Evolutionary conservation across 2,797 vertebrate species (phyloP).

Genomic region (Malurus splendens): DNA sequence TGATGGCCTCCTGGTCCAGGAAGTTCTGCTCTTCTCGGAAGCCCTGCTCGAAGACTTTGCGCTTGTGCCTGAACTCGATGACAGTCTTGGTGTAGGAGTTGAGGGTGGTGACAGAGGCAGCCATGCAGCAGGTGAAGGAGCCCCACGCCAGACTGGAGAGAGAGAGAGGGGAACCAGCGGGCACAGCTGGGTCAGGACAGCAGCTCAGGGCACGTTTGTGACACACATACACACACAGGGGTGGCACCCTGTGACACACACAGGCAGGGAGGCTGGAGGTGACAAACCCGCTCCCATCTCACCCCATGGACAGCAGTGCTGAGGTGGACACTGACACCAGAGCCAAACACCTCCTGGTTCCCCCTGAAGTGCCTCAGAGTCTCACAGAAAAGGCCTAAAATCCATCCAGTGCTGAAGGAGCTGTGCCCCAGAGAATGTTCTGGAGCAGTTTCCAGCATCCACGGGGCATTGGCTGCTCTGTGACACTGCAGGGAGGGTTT

Average conservation of each 20-base stretch:
- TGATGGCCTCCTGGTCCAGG: constrained; percentile 88
- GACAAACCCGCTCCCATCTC: not conserved
- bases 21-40: constrained; percentile 89
- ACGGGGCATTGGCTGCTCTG: not conserved
- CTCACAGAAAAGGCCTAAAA: not conserved
- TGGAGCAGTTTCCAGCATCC: not conserved
- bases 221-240: not conserved
- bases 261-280: not conserved
- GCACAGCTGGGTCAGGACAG: constrained; percentile 34
- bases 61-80: constrained; percentile 93
- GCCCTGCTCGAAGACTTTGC: constrained; percentile 90
- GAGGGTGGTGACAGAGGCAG: constrained; percentile 93
- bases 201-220: not conserved
- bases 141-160: constrained; percentile 89
- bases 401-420: not conserved
- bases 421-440: not conserved
- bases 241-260: not conserved
- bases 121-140: constrained; percentile 97
- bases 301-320: not conserved
- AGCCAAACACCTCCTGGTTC: not conserved
- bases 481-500: not conserved
- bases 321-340: not conserved
- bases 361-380: not conserved
- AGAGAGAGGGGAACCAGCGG: constrained; percentile 55
- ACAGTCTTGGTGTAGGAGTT: constrained; percentile 98